Base-by-base conservation (phyloP, 1,140 invertebrate genomes). In the Cydia strobilella region DNA sequence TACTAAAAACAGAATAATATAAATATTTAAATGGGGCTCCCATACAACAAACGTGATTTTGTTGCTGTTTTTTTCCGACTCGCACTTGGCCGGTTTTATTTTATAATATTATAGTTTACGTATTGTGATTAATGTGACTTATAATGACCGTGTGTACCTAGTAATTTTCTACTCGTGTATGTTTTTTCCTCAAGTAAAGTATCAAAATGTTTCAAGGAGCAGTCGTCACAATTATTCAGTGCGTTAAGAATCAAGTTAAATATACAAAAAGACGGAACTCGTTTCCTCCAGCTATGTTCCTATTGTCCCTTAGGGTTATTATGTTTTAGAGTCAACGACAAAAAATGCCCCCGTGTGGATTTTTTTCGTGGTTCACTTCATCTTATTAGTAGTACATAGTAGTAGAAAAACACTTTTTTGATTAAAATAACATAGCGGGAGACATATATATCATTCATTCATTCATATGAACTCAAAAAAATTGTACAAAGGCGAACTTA, bases 221-320 rank as follows among this genome's bases (percentile, higher is more conserved):
- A 39, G 23, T 69, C 63, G 31, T 39, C 27, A 62, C 27, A 51
- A 69, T 39, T 75, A 73, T 48, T 76, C 76, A 74, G 76, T 51
- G 77, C 80, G 82, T 84, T 76, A 80, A 85, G 81, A 85, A 85
- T 85, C 80, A 84, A 81, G 79, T 82, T 85, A 85, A 85, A 82
- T 79, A 85, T 51, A 65, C 74, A 79, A 77, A 82, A 78, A 69
- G 31, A 69, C 13, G 31, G 20, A 54, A 78, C 75, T 77, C 75
- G 76, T 72, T 72, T 73, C 72, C 69, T 69, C 31, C 18, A 18
- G 65, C 65, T 35, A 25, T 12, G 23, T 31, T 25, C 54, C 72
- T 73, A 54, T 73, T 73, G 72, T 73, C 13, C 9, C 7, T 35
- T 69, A 20, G 54, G 25, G 65, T 35, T n/a, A 31, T 31, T 27